Conservation (phyloP, 1,140 invertebrate genomes). For the Rhopalosiphum padi region DNA sequence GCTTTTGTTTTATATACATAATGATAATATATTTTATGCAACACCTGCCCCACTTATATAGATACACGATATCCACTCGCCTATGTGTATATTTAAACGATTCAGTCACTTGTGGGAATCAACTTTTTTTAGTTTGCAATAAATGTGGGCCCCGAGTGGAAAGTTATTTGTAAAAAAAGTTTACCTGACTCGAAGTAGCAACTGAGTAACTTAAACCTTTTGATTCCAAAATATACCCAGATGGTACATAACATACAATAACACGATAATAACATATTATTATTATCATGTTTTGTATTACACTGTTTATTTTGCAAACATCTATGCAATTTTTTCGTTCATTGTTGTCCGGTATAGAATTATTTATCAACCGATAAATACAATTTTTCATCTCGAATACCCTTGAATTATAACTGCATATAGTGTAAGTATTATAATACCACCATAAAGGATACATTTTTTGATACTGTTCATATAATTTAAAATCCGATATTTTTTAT, state of each 20-base stretch:
- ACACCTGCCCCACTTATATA: neutral
- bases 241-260: no score
- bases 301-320: neutral
- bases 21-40: neutral
- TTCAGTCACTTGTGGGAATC: neutral
- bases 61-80: neutral
- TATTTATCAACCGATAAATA: no score
- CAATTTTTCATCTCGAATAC: neutral
- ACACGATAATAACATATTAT: neutral
- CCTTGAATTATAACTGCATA: neutral
- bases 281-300: neutral
- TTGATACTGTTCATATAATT: no score
- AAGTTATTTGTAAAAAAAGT: slow-evolving; percentile 7
- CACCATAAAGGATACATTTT: no score
- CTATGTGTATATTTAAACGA: neutral
- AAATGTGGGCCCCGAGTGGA: neutral
- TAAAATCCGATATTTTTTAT: no score
- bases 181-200: neutral
- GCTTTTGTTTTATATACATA: neutral
- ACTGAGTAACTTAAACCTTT: no score
- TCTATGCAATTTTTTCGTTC: neutral
- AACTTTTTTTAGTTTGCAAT: neutral
- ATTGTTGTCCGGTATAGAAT: no score
- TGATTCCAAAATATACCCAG: neutral
- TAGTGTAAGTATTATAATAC: no score